Conservation (phyloP, 2,888 invertebrate genomes). For the Fragum whitleyi region DNA sequence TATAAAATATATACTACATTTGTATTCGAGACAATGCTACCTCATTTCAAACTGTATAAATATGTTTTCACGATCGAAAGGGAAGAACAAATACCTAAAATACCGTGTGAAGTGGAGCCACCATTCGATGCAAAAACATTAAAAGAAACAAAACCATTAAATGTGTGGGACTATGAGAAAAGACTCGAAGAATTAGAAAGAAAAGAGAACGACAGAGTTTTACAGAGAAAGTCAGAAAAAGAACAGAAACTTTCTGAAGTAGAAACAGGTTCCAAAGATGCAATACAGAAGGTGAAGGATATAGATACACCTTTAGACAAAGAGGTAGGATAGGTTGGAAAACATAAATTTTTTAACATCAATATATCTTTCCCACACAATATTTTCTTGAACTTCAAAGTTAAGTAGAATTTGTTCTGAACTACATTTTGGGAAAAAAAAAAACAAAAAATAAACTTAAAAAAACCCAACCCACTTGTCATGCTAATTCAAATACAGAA, state of each 20-base stretch:
- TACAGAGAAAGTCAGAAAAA: constrained; percentile 60
- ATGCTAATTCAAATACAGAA: no score
- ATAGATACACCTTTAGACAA: constrained; percentile 67
- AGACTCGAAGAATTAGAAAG: constrained; percentile 72
- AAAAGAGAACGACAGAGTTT: constrained; percentile 63
- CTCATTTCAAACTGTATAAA: constrained; percentile 80
- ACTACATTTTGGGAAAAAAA: no score
- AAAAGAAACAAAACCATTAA: constrained; percentile 68
- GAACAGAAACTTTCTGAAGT: constrained; percentile 59
- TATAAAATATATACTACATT: constrained; percentile 78
- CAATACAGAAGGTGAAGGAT: constrained; percentile 51
- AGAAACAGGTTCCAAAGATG: constrained; percentile 42
- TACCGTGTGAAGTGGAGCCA: constrained; percentile 66
- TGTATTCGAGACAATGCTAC: constrained; percentile 78
- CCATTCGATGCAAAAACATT: constrained; percentile 71
- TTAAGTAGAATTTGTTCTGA: not conserved
- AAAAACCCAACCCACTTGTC: no score
- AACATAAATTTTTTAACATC: not conserved
- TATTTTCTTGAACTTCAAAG: not conserved
- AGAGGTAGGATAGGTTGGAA: constrained; percentile 64
- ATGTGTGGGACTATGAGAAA: constrained; percentile 80
- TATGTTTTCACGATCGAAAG: constrained; percentile 75
- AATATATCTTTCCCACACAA: constrained; percentile 2
- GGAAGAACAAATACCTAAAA: constrained; percentile 60
- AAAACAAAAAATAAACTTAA: no score